These are phyloP conservation scores for Drosophila mojavensis DNA, from an alignment of 1,140 invertebrate genomes.

Conservation along the genomic window DNA sequence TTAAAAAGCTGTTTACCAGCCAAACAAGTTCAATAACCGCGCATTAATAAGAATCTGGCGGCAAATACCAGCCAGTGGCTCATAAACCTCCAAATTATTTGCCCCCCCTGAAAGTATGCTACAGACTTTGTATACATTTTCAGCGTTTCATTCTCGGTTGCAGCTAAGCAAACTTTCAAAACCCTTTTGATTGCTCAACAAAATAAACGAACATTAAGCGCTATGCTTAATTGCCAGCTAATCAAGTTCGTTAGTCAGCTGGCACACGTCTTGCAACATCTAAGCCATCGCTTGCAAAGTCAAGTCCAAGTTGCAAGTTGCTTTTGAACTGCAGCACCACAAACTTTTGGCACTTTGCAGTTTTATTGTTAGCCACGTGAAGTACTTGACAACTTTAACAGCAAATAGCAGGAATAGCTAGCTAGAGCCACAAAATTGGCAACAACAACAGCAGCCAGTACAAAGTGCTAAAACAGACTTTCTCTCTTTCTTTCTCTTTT, in stretches of 20 bases:
- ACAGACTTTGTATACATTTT: background rate
- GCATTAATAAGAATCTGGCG: conserved; percentile 30
- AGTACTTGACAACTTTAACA: conserved; percentile 22
- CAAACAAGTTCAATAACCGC: conserved; percentile 3
- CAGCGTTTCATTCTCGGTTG: background rate
- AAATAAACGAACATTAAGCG: background rate
- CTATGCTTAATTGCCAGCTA: background rate
- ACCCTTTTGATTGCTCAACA: background rate
- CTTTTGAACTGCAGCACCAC: conserved; percentile 6
- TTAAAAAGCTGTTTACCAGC: no score
- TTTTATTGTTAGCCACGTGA: conserved; percentile 27
- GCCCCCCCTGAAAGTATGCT: conserved; percentile 37
- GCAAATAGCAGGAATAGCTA: conserved; percentile 2
- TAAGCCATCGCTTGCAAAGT: no score
- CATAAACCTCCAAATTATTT: background rate
- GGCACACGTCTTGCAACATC: background rate
- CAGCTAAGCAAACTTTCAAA: background rate
- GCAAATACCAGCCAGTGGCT: background rate
- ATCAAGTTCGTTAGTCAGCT: background rate
- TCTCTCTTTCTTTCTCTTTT: background rate
- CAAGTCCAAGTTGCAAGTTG: conserved; percentile 9
- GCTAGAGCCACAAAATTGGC: background rate
- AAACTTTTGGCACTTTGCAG: conserved; percentile 17
- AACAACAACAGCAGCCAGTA: conserved; percentile 3
- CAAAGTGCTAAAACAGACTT: conserved; percentile 5